Evolutionary conservation across 30 jellyfish, hydroid and myxozoan genomes (phyloP).

Genomic region (Cassiopea andromeda): DNA sequence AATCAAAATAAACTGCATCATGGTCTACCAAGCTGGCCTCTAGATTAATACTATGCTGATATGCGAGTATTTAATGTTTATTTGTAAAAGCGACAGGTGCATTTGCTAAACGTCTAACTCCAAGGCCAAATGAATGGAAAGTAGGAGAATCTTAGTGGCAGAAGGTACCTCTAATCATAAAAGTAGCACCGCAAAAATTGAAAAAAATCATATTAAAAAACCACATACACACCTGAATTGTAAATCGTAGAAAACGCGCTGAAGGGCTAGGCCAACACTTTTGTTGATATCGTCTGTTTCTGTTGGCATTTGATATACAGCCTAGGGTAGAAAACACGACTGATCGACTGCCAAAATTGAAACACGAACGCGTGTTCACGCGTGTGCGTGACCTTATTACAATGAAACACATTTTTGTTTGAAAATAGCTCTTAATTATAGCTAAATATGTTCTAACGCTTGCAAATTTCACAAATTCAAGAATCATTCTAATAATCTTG

Average conservation of each 20-base stretch:
- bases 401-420: too few species aligned
- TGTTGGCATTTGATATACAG: constrained; percentile 99
- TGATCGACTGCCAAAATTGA: neutral
- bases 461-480: too few species aligned
- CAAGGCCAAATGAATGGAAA: neutral
- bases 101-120: neutral
- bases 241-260: constrained; percentile 91
- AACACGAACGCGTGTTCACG: neutral
- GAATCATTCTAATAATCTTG: too few species aligned
- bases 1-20: too few species aligned
- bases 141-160: too few species aligned
- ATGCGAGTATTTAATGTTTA: neutral
- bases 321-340: constrained; percentile 45
- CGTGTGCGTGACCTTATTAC: too few species aligned
- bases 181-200: too few species aligned
- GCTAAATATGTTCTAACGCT: too few species aligned
- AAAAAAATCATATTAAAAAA: neutral
- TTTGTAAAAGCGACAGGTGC: neutral
- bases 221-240: constrained; percentile 86
- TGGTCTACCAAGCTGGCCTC: too few species aligned
- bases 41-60: neutral
- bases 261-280: constrained; percentile 98
- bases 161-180: too few species aligned
- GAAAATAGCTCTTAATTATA: too few species aligned
- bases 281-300: constrained; percentile 93